These are phyloP conservation scores for Gobiocypris rarus DNA, from an alignment of 2,113 vertebrate genomes.

Conservation along the genomic window DNA sequence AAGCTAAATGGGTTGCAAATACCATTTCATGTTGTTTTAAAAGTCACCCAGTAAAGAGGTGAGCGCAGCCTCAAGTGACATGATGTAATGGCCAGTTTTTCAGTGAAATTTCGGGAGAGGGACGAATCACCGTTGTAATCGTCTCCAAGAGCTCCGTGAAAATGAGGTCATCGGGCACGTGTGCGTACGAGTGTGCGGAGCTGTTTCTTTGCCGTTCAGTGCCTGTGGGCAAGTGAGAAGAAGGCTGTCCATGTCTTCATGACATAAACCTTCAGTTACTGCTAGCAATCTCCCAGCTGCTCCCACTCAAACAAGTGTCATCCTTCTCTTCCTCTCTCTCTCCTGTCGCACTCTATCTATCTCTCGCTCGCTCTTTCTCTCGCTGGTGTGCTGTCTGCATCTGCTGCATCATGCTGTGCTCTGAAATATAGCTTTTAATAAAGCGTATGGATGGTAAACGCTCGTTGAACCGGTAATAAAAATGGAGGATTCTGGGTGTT, in stretches of 20 bases:
- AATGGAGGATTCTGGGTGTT: slow-evolving; percentile 69
- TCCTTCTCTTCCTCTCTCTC: slow-evolving; percentile 13
- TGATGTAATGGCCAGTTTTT: slow-evolving; percentile 65
- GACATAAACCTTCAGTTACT: slow-evolving; percentile 46
- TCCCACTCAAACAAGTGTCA: slow-evolving; percentile 16
- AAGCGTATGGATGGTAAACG: slow-evolving; percentile 71
- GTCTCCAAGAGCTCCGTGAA: slow-evolving; percentile 39
- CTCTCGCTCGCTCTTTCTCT: slow-evolving; percentile 26
- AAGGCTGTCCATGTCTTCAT: slow-evolving; percentile 19
- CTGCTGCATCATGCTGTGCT: slow-evolving; percentile 51
- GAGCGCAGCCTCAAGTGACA: slow-evolving; percentile 56
- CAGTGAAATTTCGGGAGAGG: slow-evolving; percentile 58
- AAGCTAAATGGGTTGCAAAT: not conserved
- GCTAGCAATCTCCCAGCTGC: slow-evolving; percentile 39
- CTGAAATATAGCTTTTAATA: slow-evolving; percentile 83
- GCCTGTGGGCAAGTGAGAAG: slow-evolving; percentile 23
- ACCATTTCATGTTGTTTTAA: slow-evolving; percentile 33
- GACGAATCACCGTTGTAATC: slow-evolving; percentile 30
- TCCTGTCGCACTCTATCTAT: slow-evolving; percentile 2
- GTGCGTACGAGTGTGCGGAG: not conserved
- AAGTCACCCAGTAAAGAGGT: slow-evolving; percentile 49
- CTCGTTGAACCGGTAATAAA: slow-evolving; percentile 72
- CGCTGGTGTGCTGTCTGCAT: slow-evolving; percentile 17
- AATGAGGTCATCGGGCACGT: slow-evolving; percentile 33
- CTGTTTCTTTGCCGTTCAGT: not conserved